phyloP scores from a whole-genome alignment of 2,888 invertebrate genomes.

The Hirudinaria manillensis region DNA sequence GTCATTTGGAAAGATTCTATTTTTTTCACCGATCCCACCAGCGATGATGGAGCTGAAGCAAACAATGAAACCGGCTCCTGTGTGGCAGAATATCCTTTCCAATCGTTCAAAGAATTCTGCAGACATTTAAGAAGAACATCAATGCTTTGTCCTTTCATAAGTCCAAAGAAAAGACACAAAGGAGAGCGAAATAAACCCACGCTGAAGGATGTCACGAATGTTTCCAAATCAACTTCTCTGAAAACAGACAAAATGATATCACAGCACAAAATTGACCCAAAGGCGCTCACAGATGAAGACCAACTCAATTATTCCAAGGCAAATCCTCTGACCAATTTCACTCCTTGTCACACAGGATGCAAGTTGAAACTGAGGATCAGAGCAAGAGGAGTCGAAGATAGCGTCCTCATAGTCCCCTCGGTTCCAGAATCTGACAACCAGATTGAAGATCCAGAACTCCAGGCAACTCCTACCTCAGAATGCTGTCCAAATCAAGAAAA shows the following conservation, averaged over 20 bases:
- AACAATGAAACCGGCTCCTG: neutral
- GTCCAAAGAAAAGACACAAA: slow-evolving; percentile 1
- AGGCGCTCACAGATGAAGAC: no score
- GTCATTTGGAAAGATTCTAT: slow-evolving; percentile 2
- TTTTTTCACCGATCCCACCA: no score
- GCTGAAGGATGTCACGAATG: neutral
- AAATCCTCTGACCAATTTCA: no score
- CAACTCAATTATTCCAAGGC: no score
- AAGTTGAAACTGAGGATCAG: slow-evolving; percentile 4
- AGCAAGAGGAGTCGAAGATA: neutral
- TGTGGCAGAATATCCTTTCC: neutral
- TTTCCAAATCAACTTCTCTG: neutral
- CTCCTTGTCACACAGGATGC: neutral
- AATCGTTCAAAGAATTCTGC: slow-evolving; percentile 6
- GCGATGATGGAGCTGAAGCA: neutral
- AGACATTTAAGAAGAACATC: neutral
- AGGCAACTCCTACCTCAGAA: no score
- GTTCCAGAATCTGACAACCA: neutral
- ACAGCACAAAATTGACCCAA: no score
- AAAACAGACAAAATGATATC: no score
- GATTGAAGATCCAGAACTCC: no score
- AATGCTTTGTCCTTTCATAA: no score
- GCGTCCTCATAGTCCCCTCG: neutral
- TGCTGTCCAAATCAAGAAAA: no score
- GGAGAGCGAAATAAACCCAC: neutral